phyloP scores from a whole-genome alignment of 2,113 vertebrate species.

The Pomatostomus ruficeps region DNA sequence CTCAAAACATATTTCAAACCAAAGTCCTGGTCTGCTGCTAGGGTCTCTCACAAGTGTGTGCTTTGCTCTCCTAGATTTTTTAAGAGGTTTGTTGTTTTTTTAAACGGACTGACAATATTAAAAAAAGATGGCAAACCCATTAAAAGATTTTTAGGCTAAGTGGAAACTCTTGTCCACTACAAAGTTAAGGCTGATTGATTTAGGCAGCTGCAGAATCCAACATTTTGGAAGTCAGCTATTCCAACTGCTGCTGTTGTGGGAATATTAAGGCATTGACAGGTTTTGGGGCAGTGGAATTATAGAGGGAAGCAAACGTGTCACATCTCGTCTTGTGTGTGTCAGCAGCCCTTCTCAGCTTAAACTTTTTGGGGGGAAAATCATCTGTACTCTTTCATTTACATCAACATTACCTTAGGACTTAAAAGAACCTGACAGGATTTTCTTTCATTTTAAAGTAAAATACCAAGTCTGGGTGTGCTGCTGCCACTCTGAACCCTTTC shows the following conservation, averaged over 20 bases:
- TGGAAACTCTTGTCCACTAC: background rate
- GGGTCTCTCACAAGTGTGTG: background rate
- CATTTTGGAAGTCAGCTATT: background rate
- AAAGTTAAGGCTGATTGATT: background rate
- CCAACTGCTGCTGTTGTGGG: background rate
- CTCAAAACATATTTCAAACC: background rate
- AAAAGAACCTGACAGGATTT: background rate
- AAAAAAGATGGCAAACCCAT: background rate
- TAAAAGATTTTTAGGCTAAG: background rate
- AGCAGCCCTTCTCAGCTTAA: background rate
- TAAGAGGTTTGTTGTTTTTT: background rate
- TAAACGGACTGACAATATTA: background rate
- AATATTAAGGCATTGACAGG: background rate
- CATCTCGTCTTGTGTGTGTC: background rate
- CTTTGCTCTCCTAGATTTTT: background rate
- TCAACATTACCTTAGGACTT: background rate
- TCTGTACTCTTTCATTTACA: background rate
- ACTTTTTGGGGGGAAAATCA: background rate
- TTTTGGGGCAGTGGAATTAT: background rate
- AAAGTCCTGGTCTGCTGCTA: background rate
- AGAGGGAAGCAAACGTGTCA: background rate
- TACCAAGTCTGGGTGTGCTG: background rate
- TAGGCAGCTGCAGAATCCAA: background rate
- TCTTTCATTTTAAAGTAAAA: background rate
- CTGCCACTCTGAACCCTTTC: background rate